Percentiles rank a stretch among this genome's conserved stretches.
Conservation (phyloP, 2,113 vertebrate species). For the Octodon degus region DNA sequence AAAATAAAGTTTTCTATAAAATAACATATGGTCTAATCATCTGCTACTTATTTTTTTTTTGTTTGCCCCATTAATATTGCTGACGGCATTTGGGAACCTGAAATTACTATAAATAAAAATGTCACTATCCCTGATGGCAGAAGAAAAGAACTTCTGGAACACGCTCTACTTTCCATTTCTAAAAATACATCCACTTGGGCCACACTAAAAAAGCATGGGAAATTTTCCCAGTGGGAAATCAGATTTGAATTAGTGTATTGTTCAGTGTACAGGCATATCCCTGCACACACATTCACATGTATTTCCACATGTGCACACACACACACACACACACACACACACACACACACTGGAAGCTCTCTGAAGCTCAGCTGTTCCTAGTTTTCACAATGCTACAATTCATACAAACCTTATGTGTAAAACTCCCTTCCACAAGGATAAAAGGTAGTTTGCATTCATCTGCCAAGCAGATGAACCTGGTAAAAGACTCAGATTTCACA, state of each 20-base stretch:
- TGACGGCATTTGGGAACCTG: conserved; percentile 34
- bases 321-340: background rate
- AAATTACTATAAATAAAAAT: conserved; percentile 68
- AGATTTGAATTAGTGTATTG: background rate
- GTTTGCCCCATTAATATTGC: conserved; percentile 36
- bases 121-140: conserved; percentile 14
- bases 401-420: background rate
- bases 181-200: conserved; percentile 55
- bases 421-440: background rate
- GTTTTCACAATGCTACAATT: background rate
- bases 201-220: background rate
- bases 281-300: fast-evolving
- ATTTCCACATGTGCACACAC: fast-evolving
- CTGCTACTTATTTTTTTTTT: conserved; percentile 7
- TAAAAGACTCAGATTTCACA: background rate
- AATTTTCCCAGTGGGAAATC: conserved; percentile 36
- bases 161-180: conserved; percentile 65
- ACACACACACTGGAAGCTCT: background rate
- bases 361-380: background rate
- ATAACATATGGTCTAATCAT: conserved; percentile 26
- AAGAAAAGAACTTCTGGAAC: conserved; percentile 62
- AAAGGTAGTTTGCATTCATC: background rate
- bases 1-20: conserved; percentile 58
- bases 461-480: conserved; percentile 49
- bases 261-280: background rate